Evolutionary conservation across 2,888 invertebrate genomes (phyloP).

Genomic region (Harpagoxenus sublaevis): DNA sequence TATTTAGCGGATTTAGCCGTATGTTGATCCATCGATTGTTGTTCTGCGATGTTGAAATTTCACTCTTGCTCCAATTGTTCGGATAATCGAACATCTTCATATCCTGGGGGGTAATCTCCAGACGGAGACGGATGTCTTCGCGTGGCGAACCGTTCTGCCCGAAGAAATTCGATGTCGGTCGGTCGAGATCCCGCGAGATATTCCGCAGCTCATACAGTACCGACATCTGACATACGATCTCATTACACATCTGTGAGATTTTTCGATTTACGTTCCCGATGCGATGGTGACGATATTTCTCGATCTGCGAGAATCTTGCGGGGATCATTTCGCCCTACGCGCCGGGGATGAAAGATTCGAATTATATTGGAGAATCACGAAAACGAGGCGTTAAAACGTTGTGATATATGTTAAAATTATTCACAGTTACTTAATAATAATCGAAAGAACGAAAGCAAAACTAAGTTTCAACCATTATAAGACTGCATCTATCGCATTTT

Average conservation of each 20-base stretch:
- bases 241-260: constrained; percentile 51
- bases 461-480: neutral
- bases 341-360: constrained; percentile 43
- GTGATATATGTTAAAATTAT: neutral
- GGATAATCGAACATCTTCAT: constrained; percentile 33
- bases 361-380: neutral
- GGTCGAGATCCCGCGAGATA: constrained; percentile 32
- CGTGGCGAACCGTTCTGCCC: neutral
- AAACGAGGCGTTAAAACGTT: neutral
- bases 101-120: constrained; percentile 23
- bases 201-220: constrained; percentile 29
- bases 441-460: neutral
- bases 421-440: neutral
- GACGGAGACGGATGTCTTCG: neutral
- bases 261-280: constrained; percentile 35
- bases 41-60: constrained; percentile 5
- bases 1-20: neutral
- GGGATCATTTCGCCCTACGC: neutral
- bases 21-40: neutral
- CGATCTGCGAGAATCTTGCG: constrained; percentile 5
- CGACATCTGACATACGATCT: constrained; percentile 43
- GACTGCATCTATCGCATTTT: neutral
- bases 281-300: constrained; percentile 27
- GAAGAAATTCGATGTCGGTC: constrained; percentile 44
- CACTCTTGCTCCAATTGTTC: neutral